Percentiles rank a stretch among this genome's conserved stretches.
These are phyloP conservation scores for Zoanthus sociatus DNA, from an alignment of 92 coral and sea anemone species.

Conservation along the genomic window DNA sequence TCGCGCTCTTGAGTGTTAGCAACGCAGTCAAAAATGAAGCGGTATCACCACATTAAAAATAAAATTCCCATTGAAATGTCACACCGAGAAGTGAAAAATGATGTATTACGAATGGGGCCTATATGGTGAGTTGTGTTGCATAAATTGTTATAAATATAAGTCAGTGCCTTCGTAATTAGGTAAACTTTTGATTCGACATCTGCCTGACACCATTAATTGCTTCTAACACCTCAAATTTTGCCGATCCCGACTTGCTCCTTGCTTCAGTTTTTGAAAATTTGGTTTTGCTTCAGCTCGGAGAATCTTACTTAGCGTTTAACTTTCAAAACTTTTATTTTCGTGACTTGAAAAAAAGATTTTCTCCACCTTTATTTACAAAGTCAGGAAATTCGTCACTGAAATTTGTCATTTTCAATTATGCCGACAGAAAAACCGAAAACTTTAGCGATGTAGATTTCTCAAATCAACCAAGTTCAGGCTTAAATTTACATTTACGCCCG, in stretches of 20 bases:
- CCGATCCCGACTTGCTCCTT: not conserved
- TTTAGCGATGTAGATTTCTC: conserved; percentile 6
- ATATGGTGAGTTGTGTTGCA: conserved; percentile 28
- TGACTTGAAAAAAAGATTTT: conserved; percentile 29
- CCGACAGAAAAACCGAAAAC: not conserved
- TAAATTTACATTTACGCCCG: conserved; percentile 20
- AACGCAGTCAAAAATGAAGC: not conserved
- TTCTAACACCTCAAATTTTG: not conserved
- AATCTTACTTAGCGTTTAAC: not conserved
- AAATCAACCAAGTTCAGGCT: not conserved
- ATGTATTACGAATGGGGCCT: conserved; percentile 27
- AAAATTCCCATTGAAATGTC: not conserved
- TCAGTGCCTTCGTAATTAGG: not conserved
- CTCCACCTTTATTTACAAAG: conserved; percentile 14
- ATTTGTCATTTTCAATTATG: conserved; percentile 37
- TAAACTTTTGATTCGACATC: conserved; percentile 27
- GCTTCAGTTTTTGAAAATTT: conserved; percentile 23
- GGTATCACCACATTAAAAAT: not conserved
- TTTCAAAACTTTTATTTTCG: not conserved
- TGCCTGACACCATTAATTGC: not conserved
- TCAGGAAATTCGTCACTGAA: conserved; percentile 8
- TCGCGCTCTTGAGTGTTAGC: not conserved
- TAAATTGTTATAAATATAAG: not conserved
- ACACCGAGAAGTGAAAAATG: not conserved
- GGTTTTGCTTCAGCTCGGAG: conserved; percentile 20